Evolutionary conservation across 1,140 invertebrate genomes (phyloP).

Genomic region (Ganaspis sp.): DNA sequence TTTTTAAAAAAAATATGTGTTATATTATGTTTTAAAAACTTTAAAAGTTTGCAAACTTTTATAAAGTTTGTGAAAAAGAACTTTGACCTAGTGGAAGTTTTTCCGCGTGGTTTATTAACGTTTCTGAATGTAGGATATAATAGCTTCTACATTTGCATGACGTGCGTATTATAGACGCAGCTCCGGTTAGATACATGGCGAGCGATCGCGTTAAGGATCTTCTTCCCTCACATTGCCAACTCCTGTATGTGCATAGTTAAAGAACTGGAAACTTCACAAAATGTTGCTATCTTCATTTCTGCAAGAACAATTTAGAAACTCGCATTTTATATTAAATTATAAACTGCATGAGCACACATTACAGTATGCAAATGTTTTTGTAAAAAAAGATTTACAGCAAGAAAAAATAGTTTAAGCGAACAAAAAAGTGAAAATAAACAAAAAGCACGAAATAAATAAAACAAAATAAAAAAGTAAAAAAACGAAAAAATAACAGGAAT

Average conservation of each 20-base stretch:
- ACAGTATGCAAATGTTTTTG: no score
- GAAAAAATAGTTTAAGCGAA: no score
- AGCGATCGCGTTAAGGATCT: conserved; percentile 60
- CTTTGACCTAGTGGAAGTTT: conserved; percentile 12
- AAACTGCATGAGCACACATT: no score
- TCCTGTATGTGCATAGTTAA: not conserved
- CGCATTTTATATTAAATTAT: conserved; percentile 3
- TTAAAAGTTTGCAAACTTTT: not conserved
- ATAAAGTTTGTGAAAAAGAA: not conserved
- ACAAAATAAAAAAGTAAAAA: no score
- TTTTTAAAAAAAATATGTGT: no score
- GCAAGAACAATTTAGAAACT: not conserved
- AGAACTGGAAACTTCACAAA: conserved; percentile 1
- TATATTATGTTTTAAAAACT: no score
- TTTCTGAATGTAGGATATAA: conserved; percentile 28
- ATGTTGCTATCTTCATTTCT: not conserved
- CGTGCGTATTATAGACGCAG: conserved; percentile 52
- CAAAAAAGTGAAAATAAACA: no score
- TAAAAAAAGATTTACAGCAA: no score
- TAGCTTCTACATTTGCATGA: conserved; percentile 42
- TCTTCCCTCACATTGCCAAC: conserved; percentile 46
- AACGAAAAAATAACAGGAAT: no score
- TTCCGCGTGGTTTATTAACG: not conserved
- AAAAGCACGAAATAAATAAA: no score
- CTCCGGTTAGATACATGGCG: conserved; percentile 55